A percentile compares a stretch with the other conserved stretches of the same genome.
Conservation (phyloP, 2,113 vertebrate species). For the Raja brachyura region DNA sequence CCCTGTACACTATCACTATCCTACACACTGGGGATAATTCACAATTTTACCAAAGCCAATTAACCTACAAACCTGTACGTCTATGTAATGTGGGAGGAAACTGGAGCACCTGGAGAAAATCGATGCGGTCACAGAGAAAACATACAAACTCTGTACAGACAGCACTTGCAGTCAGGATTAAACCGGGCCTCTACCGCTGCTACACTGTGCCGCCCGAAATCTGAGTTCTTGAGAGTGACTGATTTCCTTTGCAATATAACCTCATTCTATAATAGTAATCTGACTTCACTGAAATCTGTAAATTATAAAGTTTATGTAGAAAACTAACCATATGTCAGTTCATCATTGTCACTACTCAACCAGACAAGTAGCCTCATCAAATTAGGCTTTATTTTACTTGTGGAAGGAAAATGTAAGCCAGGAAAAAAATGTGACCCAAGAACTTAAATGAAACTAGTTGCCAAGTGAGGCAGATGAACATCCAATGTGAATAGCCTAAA, state of each 20-base stretch:
- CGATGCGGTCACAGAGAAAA: too few relatives aligned
- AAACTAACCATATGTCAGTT: background rate
- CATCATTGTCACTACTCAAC: background rate
- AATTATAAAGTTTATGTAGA: background rate
- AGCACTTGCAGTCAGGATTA: too few relatives aligned
- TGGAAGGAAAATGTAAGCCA: background rate
- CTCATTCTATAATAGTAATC: background rate
- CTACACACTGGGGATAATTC: too few relatives aligned
- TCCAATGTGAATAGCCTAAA: background rate
- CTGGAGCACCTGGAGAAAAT: too few relatives aligned
- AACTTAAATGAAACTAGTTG: background rate
- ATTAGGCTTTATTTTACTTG: background rate
- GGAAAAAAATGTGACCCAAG: background rate
- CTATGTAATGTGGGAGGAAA: too few relatives aligned
- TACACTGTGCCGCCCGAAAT: too few relatives aligned
- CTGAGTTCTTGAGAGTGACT: background rate
- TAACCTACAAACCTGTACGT: too few relatives aligned
- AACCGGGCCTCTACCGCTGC: too few relatives aligned
- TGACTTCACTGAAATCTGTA: background rate
- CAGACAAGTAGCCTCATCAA: background rate
- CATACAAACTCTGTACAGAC: too few relatives aligned
- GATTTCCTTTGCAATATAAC: background rate
- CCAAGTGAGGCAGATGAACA: background rate
- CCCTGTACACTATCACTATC: too few relatives aligned
- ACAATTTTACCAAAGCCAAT: too few relatives aligned